Conservation (phyloP, 37 sponge, comb jelly and placozoan genomes). For the Beroe forskalii region DNA sequence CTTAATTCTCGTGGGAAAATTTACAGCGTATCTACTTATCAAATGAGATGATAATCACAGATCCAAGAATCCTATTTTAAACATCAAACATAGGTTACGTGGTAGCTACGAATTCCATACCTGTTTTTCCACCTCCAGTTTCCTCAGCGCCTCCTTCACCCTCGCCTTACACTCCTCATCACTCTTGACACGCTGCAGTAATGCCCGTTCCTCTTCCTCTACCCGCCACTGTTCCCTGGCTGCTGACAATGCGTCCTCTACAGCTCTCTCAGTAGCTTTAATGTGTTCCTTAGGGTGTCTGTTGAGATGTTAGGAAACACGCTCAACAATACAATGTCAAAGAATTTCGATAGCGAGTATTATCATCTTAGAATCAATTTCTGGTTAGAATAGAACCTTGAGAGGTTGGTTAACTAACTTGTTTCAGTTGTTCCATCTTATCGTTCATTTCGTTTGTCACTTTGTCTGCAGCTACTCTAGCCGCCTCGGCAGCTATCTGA, state of each 20-base stretch:
- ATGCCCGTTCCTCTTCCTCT: background rate
- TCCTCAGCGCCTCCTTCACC: background rate
- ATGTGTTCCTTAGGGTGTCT: constrained; percentile 19
- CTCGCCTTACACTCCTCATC: background rate
- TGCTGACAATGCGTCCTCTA: background rate
- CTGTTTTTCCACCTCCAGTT: constrained; percentile 14
- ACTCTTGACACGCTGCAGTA: background rate
- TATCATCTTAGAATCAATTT: too few species aligned
- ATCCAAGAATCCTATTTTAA: too few species aligned
- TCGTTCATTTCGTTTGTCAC: constrained; percentile 7
- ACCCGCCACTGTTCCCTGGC: constrained; percentile 10
- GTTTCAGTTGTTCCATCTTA: background rate
- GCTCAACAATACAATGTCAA: too few species aligned
- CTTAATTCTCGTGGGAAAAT: too few species aligned
- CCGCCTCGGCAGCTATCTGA: constrained; percentile 43
- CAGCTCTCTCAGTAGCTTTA: background rate
- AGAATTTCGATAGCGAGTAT: too few species aligned
- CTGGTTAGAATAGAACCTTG: too few species aligned
- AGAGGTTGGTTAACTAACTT: too few species aligned
- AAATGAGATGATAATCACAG: too few species aligned
- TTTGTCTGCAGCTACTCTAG: background rate
- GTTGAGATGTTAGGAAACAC: constrained; percentile 36
- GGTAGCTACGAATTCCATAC: too few species aligned
- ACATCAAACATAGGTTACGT: too few species aligned
- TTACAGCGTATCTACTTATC: too few species aligned